Evolutionary conservation across 2,888 invertebrate genomes (phyloP).

Genomic region (Synanthedon andrenaeformis): DNA sequence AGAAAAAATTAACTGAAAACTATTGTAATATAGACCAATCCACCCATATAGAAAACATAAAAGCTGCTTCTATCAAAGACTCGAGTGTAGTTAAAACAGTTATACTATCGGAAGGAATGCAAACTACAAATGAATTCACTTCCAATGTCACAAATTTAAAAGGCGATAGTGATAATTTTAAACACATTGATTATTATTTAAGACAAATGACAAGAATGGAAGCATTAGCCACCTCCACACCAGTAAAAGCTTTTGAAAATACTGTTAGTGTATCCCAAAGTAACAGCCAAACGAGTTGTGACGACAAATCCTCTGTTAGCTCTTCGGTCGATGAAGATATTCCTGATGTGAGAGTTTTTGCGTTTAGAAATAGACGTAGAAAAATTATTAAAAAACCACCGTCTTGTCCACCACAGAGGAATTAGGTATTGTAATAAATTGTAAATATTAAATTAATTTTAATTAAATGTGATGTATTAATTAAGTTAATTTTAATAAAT

Average conservation of each 20-base stretch:
- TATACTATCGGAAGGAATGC: conserved; percentile 40
- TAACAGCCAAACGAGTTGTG: background rate
- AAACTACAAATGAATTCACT: conserved; percentile 11
- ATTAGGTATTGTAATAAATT: no score
- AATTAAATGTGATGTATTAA: no score
- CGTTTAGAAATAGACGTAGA: conserved; percentile 31
- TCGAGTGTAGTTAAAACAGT: conserved; percentile 31
- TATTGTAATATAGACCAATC: no score
- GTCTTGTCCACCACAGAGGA: background rate
- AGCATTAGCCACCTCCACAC: conserved; percentile 53
- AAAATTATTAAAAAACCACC: conserved; percentile 25
- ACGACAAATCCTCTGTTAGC: background rate
- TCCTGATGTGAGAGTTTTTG: conserved; percentile 53
- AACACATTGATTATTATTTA: background rate
- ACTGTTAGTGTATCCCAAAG: background rate
- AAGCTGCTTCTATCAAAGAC: background rate
- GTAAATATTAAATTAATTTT: no score
- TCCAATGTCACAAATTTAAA: background rate
- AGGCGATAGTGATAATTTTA: background rate
- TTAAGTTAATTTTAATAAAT: no score
- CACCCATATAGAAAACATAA: background rate
- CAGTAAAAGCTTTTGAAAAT: conserved; percentile 24
- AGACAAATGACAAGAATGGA: conserved; percentile 9
- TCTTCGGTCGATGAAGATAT: conserved; percentile 15
- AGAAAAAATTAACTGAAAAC: background rate